Evolutionary conservation across 1,140 invertebrate species (phyloP), one percentile per base, ranked within the genome.

Genomic region (Bilobella aurantiaca): DNA sequence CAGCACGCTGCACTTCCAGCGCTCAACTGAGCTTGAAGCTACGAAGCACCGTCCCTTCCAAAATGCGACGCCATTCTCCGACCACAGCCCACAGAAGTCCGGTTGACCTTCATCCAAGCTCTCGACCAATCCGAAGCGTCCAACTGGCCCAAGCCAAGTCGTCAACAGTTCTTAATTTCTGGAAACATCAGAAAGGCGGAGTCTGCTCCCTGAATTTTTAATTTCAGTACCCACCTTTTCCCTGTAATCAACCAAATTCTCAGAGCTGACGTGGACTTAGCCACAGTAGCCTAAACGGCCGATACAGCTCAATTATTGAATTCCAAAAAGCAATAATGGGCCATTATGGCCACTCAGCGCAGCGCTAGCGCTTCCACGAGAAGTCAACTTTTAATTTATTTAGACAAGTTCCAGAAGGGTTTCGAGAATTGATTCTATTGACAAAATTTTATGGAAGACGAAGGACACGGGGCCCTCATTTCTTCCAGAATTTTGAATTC

Each of bases 181-280:
- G 42, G 16, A 27, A 63, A 63, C 42, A 63, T 14, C 18, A 27
- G 30, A 25, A 63, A 63, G 61, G 61, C 27, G 29, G 59, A 62
- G 29, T 12, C 25, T 5, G 2, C 8, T 12, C 30, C 16, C 37
- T 62, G 29, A 62, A 62, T 62, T 62, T 31, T 37, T 37, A n/a
- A 62, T 37, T 8, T 14, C 3, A 42, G 5, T 37, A n/a, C n/a
- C 59, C 3, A 18, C 59, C 59, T 25, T 37, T 37, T 18, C 34
- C 3, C 59, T 62, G 32, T 42, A 42, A 5, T 62, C 31, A 34
- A 3, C 3, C 3, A 42, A 62, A 42, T 62, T 14, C n/a, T n/a
- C 58, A 59, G 8, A 3, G 14, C 58, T 59, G 58, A 59, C 18
- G 8, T 59, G 58, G 14, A 29, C 28, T 59, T 27, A 3, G 28